phyloP scores from a whole-genome alignment of 1,140 invertebrate species.

The Aphis craccivora region DNA sequence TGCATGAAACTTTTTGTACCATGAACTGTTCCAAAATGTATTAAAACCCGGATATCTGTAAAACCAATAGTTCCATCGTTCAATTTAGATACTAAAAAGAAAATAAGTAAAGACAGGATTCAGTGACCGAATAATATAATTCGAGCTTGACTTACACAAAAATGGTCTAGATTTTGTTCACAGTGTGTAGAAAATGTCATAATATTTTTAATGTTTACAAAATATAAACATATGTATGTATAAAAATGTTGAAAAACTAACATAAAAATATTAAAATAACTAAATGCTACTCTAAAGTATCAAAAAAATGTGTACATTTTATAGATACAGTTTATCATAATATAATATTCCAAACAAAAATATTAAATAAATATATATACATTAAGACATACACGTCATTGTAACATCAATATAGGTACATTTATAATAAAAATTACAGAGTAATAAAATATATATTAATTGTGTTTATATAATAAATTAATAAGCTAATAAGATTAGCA shows the following conservation, averaged over 20 bases:
- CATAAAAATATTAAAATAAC: not conserved
- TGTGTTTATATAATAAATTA: too few relatives aligned
- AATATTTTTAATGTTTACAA: not conserved
- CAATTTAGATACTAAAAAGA: not conserved
- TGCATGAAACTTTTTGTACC: not conserved
- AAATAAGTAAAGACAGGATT: not conserved
- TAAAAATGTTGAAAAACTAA: not conserved
- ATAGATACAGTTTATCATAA: not conserved
- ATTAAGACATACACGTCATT: not conserved
- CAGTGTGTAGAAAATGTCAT: not conserved
- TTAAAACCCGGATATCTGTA: not conserved
- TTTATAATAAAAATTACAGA: not conserved
- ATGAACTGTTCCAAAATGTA: not conserved
- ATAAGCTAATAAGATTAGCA: not conserved
- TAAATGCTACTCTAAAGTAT: not conserved
- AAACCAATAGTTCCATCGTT: not conserved
- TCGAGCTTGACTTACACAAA: not conserved
- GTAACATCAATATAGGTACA: not conserved
- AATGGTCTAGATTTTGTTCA: not conserved
- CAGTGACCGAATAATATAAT: slow-evolving; percentile 16
- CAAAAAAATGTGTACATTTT: not conserved
- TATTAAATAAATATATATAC: not conserved
- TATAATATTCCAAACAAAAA: not conserved
- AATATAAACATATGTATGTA: not conserved
- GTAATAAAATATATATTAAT: not conserved